Conservation (phyloP, 2,797 vertebrate species). For the Pantherophis alleghaniensis region DNA sequence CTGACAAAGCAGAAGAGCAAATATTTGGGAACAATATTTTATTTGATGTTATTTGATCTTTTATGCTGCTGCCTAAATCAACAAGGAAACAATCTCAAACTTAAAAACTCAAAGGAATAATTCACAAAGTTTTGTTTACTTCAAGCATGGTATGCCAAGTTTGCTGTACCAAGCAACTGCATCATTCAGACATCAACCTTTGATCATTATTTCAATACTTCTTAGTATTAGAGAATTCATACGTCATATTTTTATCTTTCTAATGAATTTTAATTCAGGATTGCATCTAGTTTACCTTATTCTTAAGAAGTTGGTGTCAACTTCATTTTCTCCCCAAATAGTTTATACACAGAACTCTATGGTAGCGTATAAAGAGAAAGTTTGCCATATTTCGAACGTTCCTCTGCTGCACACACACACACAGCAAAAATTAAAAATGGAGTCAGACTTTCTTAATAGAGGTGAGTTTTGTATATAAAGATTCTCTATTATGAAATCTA, state of each 20-base stretch:
- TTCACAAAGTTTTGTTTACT: neutral
- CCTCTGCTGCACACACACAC: neutral
- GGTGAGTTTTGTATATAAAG: neutral
- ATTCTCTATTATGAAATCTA: slow-evolving; percentile 28
- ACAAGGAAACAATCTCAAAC: neutral
- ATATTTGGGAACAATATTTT: slow-evolving; percentile 5
- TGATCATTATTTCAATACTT: neutral
- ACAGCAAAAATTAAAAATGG: neutral
- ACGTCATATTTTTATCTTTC: neutral
- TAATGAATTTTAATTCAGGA: neutral
- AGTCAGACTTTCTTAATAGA: neutral
- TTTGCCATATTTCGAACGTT: neutral
- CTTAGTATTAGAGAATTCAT: neutral
- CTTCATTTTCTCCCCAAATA: neutral
- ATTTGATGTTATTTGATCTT: neutral
- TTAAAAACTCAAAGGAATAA: slow-evolving; percentile 6
- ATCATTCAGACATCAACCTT: neutral
- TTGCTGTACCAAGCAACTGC: neutral
- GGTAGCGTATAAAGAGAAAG: neutral
- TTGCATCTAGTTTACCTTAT: neutral
- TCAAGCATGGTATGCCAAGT: neutral
- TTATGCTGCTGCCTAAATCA: slow-evolving; percentile 4
- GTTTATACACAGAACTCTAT: neutral
- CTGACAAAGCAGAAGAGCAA: neutral
- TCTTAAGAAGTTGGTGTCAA: neutral